Conservation (phyloP, 2,113 vertebrate species). For the Coreoperca whiteheadi region DNA sequence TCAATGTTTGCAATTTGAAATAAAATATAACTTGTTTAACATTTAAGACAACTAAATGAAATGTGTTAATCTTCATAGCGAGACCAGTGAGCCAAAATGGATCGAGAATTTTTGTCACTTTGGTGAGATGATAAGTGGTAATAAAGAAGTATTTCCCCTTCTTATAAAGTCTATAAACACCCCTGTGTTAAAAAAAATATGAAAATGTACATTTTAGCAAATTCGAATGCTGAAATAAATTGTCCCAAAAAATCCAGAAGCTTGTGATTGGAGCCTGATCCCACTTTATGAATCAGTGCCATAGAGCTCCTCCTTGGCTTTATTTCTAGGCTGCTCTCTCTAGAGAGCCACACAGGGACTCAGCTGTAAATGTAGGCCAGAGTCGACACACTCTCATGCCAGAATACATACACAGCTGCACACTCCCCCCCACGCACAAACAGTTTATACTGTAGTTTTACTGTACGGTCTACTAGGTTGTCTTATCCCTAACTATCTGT, state of each 20-base stretch:
- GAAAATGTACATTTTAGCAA: background rate
- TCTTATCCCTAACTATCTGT: conserved; percentile 36
- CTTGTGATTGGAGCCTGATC: conserved; percentile 19
- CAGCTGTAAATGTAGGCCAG: conserved; percentile 77
- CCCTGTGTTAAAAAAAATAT: background rate
- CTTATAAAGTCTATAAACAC: background rate
- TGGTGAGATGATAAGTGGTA: background rate
- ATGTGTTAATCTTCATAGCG: background rate
- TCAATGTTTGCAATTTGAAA: background rate
- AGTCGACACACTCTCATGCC: conserved; percentile 25
- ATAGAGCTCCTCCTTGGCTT: conserved; percentile 24
- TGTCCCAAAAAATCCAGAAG: background rate
- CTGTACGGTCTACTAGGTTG: background rate
- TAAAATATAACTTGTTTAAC: background rate
- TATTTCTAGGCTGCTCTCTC: conserved; percentile 47
- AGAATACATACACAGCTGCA: conserved; percentile 20
- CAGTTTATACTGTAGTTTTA: conserved; percentile 29
- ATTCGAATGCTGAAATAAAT: background rate
- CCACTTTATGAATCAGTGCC: conserved; percentile 6
- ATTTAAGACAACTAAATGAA: background rate
- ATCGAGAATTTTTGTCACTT: background rate
- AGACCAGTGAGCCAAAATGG: background rate
- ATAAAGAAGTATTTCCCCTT: background rate
- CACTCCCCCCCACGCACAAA: conserved; percentile 17
- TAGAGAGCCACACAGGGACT: conserved; percentile 43